These are phyloP conservation scores for Neoseiulus cucumeris DNA, from an alignment of 1,140 invertebrate genomes.

Conservation along the genomic window DNA sequence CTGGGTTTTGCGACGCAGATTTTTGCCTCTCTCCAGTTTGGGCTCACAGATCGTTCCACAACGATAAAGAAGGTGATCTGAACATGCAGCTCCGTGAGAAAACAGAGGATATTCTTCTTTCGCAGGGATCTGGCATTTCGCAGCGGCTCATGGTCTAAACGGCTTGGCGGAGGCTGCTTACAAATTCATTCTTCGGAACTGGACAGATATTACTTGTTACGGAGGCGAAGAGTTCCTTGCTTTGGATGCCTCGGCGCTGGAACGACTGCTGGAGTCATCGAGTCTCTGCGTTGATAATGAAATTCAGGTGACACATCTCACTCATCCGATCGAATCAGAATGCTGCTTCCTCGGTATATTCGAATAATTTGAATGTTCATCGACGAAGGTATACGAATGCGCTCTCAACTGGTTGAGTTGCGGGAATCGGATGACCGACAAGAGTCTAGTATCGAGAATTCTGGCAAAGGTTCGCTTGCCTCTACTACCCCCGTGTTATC, in stretches of 20 bases:
- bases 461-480: constrained; percentile 26
- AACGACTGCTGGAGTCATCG: constrained; percentile 5
- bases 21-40: too few species aligned
- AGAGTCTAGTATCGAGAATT: constrained; percentile 22
- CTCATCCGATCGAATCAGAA: too few species aligned
- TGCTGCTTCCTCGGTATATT: too few species aligned
- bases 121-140: constrained; percentile 4
- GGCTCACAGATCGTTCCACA: too few species aligned
- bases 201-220: neutral
- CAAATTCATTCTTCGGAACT: neutral
- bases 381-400: constrained; percentile 59
- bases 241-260: neutral
- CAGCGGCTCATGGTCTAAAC: neutral
- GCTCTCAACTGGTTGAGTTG: constrained; percentile 65
- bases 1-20: too few species aligned
- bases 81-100: too few species aligned
- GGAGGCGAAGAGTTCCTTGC: neutral
- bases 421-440: constrained; percentile 44
- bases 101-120: neutral
- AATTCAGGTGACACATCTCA: constrained; percentile 15
- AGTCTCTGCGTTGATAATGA: constrained; percentile 18
- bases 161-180: neutral
- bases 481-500: constrained; percentile 23
- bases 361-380: neutral
- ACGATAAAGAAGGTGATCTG: too few species aligned